These are phyloP conservation scores for Cotesia congregata DNA, from an alignment of 2,888 invertebrate species.

Conservation along the genomic window DNA sequence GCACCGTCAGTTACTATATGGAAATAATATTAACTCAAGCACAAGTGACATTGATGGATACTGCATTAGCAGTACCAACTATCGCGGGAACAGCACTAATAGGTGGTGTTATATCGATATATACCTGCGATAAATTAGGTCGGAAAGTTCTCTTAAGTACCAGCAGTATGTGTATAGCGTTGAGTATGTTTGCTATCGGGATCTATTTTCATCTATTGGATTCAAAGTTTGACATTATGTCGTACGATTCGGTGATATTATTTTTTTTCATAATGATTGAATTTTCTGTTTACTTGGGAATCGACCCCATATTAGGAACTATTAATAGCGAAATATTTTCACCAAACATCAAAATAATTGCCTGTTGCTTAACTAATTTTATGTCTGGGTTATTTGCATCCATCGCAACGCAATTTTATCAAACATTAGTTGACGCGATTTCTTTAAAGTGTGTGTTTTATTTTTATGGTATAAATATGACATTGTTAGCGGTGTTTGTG, in stretches of 20 bases:
- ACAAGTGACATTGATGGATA: constrained; percentile 47
- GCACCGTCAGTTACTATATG: constrained; percentile 55
- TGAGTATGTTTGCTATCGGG: constrained; percentile 38
- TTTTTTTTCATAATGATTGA: constrained; percentile 48
- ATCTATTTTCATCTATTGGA: constrained; percentile 50
- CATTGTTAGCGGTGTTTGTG: constrained; percentile 41
- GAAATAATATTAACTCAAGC: constrained; percentile 55
- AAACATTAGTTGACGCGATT: constrained; percentile 53
- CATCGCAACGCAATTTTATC: constrained; percentile 55
- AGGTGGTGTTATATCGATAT: constrained; percentile 45
- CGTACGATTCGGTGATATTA: constrained; percentile 56
- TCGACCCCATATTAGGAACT: constrained; percentile 55
- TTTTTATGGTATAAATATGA: constrained; percentile 51
- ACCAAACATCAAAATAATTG: constrained; percentile 56
- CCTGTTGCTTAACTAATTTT: constrained; percentile 54
- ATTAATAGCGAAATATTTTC: constrained; percentile 61
- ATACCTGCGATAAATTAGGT: constrained; percentile 60
- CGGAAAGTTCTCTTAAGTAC: constrained; percentile 55
- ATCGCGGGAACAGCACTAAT: constrained; percentile 38
- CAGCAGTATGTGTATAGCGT: constrained; percentile 37
- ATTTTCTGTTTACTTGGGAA: constrained; percentile 51
- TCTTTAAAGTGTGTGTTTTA: constrained; percentile 55
- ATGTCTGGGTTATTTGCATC: constrained; percentile 57
- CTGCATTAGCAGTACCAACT: constrained; percentile 46
- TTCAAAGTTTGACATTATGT: constrained; percentile 49